Percentiles rank a stretch among this genome's conserved stretches.
These are phyloP conservation scores for Gymnobelideus leadbeateri DNA, from an alignment of 2,113 vertebrate species.

Conservation along the genomic window DNA sequence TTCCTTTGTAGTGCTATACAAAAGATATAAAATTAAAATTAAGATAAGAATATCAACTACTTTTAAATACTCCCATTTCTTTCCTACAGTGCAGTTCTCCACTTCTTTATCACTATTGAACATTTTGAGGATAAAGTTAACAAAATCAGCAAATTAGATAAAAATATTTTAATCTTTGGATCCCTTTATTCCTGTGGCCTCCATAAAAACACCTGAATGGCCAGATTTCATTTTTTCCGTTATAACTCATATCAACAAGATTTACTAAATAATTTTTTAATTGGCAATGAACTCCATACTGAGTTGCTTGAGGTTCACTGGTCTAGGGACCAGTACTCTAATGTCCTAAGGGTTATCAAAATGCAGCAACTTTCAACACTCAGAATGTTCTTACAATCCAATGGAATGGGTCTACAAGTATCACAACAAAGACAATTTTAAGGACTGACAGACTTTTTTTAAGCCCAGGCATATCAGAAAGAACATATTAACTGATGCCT, in stretches of 20 bases:
- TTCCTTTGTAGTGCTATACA: constrained; percentile 87
- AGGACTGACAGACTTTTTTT: constrained; percentile 70
- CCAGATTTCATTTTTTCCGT: constrained; percentile 69
- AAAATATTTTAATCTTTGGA: constrained; percentile 88
- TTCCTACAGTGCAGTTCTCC: constrained; percentile 78
- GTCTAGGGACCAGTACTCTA: constrained; percentile 66
- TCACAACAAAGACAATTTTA: constrained; percentile 81
- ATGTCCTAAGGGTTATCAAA: constrained; percentile 79
- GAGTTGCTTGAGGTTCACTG: constrained; percentile 63
- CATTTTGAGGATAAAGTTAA: constrained; percentile 73
- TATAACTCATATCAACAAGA: constrained; percentile 78
- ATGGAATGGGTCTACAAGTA: constrained; percentile 80
- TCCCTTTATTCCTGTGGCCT: constrained; percentile 88
- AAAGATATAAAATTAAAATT: constrained; percentile 86
- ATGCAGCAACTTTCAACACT: constrained; percentile 81
- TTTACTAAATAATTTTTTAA: constrained; percentile 75
- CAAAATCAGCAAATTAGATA: constrained; percentile 81
- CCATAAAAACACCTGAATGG: constrained; percentile 83
- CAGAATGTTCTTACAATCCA: constrained; percentile 80
- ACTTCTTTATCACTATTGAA: constrained; percentile 80
- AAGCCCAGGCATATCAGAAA: constrained; percentile 78
- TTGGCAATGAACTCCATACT: constrained; percentile 71
- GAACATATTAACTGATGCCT: constrained; percentile 70
- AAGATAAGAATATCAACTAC: constrained; percentile 79
- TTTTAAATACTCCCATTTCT: constrained; percentile 82